Base-by-base conservation (phyloP, 92 coral and sea anemone species). In the Virgularia gustaviana region DNA sequence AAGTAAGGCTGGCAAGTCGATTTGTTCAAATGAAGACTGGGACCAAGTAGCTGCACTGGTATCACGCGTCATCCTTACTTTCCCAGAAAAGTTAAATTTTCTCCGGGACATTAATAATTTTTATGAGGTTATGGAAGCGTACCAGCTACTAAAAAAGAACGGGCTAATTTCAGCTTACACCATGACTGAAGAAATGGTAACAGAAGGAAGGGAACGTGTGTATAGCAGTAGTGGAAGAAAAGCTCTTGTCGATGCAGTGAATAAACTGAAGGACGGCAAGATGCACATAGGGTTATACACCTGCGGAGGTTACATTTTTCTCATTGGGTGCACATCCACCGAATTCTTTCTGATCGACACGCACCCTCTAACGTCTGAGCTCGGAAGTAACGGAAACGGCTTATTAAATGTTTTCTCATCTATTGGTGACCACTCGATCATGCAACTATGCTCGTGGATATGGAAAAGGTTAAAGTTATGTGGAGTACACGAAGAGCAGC, bases 381-480 rank as follows among this genome's bases (percentile, higher is more conserved):
- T 83, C 28, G 87, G 87, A 29, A 79, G 87, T 24, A 53, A 77
- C 25, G 83, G 79, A 9, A 27, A 45, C 1, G 89, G 83, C 16
- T 0, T 82, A 9, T 52, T 86, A 7, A 82, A 82, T 65, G 81
- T 86, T 19, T 82, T 77, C 78, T 65, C 47, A 37, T 41, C 54
- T 2, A 56, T n/a, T 24, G 89, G 72, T 65, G 34, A 30, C 28
- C 11, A 39, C 2, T 47, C 82, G 47, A 49, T 25, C 18, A 41
- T 45, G 45, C 31, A 58, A 19, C 43, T 81, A 42, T 85, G 86
- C 58, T 59, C 72, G 28, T 85, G 89, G 89, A 57, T 81, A 8
- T 81, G 89, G 86, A 54, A 65, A 54, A 72, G 86, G n/a, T 76
- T 81, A 38, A 19, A 65, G 51, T 51, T 1, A 24, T 80, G 89